Evolutionary conservation across 2,888 invertebrate genomes (phyloP), one percentile per base, ranked within the genome.

Genomic region (Seladonia tumulorum): DNA sequence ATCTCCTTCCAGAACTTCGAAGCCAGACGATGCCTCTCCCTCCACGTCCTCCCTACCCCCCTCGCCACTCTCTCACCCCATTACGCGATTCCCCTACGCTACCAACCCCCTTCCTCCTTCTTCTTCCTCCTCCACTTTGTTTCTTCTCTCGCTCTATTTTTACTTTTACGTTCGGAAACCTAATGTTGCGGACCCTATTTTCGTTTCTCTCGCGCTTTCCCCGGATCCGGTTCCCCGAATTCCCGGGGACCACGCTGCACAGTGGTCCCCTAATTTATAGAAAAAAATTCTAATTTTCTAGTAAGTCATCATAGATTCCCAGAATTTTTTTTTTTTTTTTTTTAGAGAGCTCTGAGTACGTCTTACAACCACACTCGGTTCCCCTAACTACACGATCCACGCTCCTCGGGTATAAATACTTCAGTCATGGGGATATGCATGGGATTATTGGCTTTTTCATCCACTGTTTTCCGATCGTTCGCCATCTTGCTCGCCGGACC

Each of bases 1-100:
- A 89, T 91, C 92, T 92, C 91, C 91, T 89, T 90, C 92, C 90
- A 88, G 90, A 89, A 45, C 82, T 66, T 88, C 88, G 91, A 92
- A 92, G 92, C 93, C 93, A 93, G 93, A 93, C 90, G 84, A 86
- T 75, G 47, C 84, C 76, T 83, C 81, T 63, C 66, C 16, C 35
- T 25, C 14, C 22, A 63, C 53, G 63, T 22, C 68, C 18, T 35
- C 35, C 35, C 5, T 29, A 8, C 16, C 45, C 10, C 66, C 35
- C 60, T 63, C n/a, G 29, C 76, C 39, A n/a, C n/a, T 14, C 45
- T 57, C 72, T 66, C 73, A 47, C 74, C 81, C 77, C 74, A 16
- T 66, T 45, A 47, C 29, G 18, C 68, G 68, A 8, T 39, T 39
- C 68, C 39, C 63, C 63, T 63, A 68, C 68, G 39, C 63, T 63